phyloP scores from a whole-genome alignment of 1,140 invertebrate genomes.

The Euura saliciscinereae region DNA sequence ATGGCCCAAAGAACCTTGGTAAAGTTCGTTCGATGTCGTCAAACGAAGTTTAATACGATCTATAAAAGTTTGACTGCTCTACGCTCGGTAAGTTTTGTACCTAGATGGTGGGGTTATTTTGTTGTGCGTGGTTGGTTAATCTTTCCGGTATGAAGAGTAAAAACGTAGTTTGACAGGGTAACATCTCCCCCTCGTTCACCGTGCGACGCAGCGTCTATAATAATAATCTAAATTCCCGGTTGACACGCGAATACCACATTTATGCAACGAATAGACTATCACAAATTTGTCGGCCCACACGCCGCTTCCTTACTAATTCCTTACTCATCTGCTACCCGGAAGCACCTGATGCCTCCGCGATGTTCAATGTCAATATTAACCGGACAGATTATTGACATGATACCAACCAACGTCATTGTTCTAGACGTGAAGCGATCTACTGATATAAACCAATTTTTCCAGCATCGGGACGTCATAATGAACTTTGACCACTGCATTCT shows the following conservation, averaged over 20 bases:
- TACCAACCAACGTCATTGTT: too few species aligned
- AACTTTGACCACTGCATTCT: too few species aligned
- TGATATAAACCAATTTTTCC: too few species aligned
- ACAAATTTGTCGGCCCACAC: not conserved
- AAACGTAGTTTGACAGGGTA: not conserved
- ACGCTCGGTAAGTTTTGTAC: not conserved
- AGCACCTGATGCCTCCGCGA: too few species aligned
- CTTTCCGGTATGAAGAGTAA: not conserved
- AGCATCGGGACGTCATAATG: too few species aligned
- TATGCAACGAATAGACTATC: not conserved
- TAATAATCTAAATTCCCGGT: not conserved
- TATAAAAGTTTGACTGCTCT: not conserved
- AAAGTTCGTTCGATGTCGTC: not conserved
- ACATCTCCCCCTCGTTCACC: not conserved
- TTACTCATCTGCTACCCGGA: too few species aligned
- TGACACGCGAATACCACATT: constrained; percentile 1
- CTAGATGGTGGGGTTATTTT: not conserved
- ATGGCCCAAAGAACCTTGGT: not conserved
- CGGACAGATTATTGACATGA: not conserved
- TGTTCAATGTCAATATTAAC: too few species aligned
- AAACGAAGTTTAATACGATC: not conserved
- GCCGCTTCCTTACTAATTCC: not conserved
- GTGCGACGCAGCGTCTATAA: not conserved
- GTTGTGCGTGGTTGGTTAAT: not conserved
- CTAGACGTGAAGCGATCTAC: too few species aligned